These are phyloP conservation scores for Philereme vetulata DNA, from an alignment of 2,888 invertebrate genomes.

Conservation along the genomic window DNA sequence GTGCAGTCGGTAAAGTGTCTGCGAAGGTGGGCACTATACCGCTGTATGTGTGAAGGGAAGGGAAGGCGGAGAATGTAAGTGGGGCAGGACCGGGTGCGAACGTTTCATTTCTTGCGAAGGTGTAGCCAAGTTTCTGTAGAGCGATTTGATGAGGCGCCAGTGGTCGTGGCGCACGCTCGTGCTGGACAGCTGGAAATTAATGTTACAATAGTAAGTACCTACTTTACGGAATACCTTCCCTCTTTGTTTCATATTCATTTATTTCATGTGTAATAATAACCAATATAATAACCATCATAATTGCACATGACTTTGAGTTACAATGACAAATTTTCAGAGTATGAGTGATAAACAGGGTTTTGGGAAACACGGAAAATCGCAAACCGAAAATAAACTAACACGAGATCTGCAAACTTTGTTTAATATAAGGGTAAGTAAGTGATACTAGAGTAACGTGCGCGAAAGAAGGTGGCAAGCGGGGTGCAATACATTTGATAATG, in stretches of 20 bases:
- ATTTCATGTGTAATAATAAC: too few relatives aligned
- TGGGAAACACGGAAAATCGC: constrained; percentile 23
- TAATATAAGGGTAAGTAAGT: constrained; percentile 31
- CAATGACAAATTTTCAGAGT: too few relatives aligned
- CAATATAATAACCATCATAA: too few relatives aligned
- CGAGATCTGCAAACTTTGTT: constrained; percentile 49
- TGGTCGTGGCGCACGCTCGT: constrained; percentile 92
- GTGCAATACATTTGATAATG: constrained; percentile 65
- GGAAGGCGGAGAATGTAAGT: constrained; percentile 56
- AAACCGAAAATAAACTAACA: constrained; percentile 41
- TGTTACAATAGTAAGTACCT: too few relatives aligned
- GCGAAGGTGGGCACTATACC: constrained; percentile 52
- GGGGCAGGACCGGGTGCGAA: constrained; percentile 55
- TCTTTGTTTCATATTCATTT: too few relatives aligned
- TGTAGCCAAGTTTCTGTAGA: constrained; percentile 77
- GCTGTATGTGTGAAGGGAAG: constrained; percentile 57
- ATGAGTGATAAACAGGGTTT: neutral
- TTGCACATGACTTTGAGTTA: too few relatives aligned
- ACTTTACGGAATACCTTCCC: too few relatives aligned
- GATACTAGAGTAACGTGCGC: constrained; percentile 35
- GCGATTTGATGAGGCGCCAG: constrained; percentile 62
- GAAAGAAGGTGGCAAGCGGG: constrained; percentile 31
- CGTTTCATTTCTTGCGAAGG: constrained; percentile 60
- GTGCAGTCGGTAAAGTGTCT: constrained; percentile 45
- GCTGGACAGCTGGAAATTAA: constrained; percentile 90